Percentiles rank a stretch among this genome's conserved stretches.
Evolutionary conservation across 1,140 invertebrate genomes (phyloP).

Genomic region (Drosophila kepulauana): DNA sequence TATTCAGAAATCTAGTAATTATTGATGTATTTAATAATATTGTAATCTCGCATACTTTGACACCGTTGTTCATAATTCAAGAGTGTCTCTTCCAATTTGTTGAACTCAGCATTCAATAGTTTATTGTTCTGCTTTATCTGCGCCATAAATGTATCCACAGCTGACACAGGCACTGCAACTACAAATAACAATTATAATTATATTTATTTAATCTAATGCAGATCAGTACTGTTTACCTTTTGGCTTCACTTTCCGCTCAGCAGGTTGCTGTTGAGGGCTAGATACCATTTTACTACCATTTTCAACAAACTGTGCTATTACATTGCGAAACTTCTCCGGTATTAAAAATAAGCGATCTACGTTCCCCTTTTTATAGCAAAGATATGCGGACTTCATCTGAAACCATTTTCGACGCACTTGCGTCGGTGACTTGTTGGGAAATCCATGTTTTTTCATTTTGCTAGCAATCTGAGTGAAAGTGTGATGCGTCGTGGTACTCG

Average conservation of each 20-base stretch:
- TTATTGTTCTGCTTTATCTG: constrained; percentile 63
- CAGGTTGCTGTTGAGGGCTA: background rate
- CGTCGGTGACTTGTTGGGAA: constrained; percentile 75
- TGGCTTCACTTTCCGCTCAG: constrained; percentile 22
- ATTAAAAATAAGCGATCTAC: constrained; percentile 67
- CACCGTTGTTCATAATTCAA: constrained; percentile 69
- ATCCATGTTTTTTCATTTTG: constrained; percentile 74
- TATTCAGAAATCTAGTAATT: background rate
- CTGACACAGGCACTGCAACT: constrained; percentile 23
- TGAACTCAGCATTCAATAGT: constrained; percentile 56
- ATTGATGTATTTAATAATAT: constrained; percentile 53
- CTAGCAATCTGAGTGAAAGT: constrained; percentile 75
- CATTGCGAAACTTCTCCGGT: constrained; percentile 68
- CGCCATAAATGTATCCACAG: constrained; percentile 52
- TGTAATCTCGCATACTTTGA: constrained; percentile 64
- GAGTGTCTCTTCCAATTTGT: constrained; percentile 57
- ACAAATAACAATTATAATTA: background rate
- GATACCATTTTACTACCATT: constrained; percentile 47
- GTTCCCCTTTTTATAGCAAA: constrained; percentile 79
- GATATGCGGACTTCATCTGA: constrained; percentile 80
- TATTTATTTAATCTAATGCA: background rate
- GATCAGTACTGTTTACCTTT: constrained; percentile 15
- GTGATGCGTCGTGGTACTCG: constrained; percentile 67
- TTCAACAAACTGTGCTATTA: constrained; percentile 77
- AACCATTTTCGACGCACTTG: constrained; percentile 79